Percentiles rank a stretch among this genome's conserved stretches.
Conservation (phyloP, 2,113 vertebrate species). For the Hucho hucho region DNA sequence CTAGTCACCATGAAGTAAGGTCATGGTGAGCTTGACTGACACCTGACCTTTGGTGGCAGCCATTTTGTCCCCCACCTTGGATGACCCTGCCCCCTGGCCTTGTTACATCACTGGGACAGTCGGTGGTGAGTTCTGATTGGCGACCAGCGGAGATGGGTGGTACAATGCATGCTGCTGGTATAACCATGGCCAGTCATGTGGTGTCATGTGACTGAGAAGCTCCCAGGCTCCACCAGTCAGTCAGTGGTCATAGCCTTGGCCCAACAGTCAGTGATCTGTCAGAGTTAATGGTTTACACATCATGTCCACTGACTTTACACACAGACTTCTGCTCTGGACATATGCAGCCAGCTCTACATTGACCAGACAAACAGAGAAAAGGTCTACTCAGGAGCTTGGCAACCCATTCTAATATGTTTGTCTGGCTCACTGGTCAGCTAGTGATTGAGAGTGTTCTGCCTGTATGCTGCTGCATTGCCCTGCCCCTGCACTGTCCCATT, state of each 20-base stretch:
- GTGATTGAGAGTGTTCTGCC: no score
- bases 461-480: no score
- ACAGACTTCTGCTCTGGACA: background rate
- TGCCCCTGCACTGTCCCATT: no score
- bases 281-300: slow-evolving; percentile 14
- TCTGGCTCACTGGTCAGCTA: background rate
- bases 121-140: no score
- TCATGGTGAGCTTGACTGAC: no score
- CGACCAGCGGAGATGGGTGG: background rate
- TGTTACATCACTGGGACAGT: no score
- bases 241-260: background rate
- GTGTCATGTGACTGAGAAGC: slow-evolving; percentile 18
- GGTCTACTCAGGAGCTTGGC: background rate
- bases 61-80: background rate
- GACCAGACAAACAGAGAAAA: background rate
- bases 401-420: background rate
- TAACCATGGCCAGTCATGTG: slow-evolving; percentile 6
- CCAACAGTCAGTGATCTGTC: background rate
- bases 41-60: background rate
- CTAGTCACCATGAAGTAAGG: no score
- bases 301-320: background rate
- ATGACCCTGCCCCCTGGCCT: no score
- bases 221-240: background rate
- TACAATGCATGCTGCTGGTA: background rate
- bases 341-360: background rate